These are phyloP conservation scores for Clarias laeviceps DNA, from an alignment of 2,797 vertebrate genomes.

Conservation along the genomic window DNA sequence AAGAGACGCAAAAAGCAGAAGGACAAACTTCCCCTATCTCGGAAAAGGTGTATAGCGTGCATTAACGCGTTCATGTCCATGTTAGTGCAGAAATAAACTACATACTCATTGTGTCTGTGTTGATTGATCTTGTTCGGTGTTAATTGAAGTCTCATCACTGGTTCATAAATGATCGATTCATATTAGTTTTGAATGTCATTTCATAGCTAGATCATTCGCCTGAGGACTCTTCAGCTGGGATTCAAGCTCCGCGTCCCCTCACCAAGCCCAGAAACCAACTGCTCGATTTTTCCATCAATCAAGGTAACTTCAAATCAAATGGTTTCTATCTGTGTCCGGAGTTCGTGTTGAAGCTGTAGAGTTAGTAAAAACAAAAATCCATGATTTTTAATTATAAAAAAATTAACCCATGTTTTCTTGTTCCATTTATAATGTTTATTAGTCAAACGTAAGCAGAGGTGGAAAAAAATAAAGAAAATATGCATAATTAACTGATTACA, in stretches of 20 bases:
- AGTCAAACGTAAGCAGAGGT: too few relatives aligned
- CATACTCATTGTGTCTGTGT: background rate
- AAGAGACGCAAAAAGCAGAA: slow-evolving; percentile 66
- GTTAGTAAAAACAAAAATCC: background rate
- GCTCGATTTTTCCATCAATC: slow-evolving; percentile 54
- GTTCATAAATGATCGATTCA: background rate
- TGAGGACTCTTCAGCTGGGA: slow-evolving; percentile 59
- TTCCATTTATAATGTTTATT: too few relatives aligned
- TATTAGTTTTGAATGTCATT: slow-evolving; percentile 6
- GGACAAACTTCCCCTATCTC: slow-evolving; percentile 66
- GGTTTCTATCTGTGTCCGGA: background rate
- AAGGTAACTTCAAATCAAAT: slow-evolving; percentile 60
- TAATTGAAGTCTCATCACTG: background rate
- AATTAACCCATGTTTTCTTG: too few relatives aligned
- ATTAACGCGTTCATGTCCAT: slow-evolving; percentile 27
- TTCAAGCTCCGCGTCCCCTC: slow-evolving; percentile 53
- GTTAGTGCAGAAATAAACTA: background rate
- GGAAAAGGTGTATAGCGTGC: slow-evolving; percentile 60
- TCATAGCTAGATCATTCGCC: slow-evolving; percentile 68
- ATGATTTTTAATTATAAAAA: too few relatives aligned
- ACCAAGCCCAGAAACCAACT: slow-evolving; percentile 48
- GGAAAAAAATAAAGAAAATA: too few relatives aligned
- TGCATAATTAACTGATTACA: too few relatives aligned
- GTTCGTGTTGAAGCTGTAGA: background rate
- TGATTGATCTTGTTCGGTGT: background rate